Evolutionary conservation across 2,113 vertebrate genomes (phyloP), one percentile per base, ranked within the genome.

Genomic region (Phodopus roborovskii): DNA sequence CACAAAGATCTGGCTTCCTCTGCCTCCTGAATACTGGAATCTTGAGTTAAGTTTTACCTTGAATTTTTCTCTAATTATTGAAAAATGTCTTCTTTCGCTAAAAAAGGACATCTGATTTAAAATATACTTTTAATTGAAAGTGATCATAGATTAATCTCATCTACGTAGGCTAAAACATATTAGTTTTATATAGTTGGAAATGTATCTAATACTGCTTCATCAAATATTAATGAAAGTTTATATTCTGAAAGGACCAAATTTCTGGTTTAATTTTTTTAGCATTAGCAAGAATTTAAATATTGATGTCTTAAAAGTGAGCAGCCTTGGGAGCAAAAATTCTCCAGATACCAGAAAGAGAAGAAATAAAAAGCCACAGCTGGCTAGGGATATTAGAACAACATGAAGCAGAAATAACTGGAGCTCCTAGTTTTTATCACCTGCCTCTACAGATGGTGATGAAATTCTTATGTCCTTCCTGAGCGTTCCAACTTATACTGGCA

Each of bases 221-320:
- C 68, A 87, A 87, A 90, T 93, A 92, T 71, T n/a, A 45, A 66
- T 48, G n/a, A 48, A 56, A 7, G 4, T 70, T 94, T 87, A 56
- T 66, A 70, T 90, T 97, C 85, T 64, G 17, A 71, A 95, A 96
- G 83, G 71, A 90, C 7, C 7, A 82, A 48, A 28, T 91, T 95
- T 96, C 22, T 92, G 42, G 66, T 74, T 95, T 96, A 88, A 94
- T 93, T 92, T 94, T 94, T 94, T 94, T 85, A 82, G 36, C 71
- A 96, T 90, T 83, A 56, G 90, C n/a, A n/a, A 77, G 62, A 86
- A 87, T 96, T 94, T 97, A 96, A 91, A 96, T 94, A 73, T 45
- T 45, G 26, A 56, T 95, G n/a, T 78, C 60, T 96, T 92, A 91
- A 86, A 95, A 95, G 88, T 73, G n/a, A 74, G 91, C 20, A 94